Percentiles rank a stretch among this genome's conserved stretches.
These are phyloP conservation scores for Amphimedon queenslandica DNA, from an alignment of 37 sponge, comb jelly and placozoan species.

Conservation along the genomic window DNA sequence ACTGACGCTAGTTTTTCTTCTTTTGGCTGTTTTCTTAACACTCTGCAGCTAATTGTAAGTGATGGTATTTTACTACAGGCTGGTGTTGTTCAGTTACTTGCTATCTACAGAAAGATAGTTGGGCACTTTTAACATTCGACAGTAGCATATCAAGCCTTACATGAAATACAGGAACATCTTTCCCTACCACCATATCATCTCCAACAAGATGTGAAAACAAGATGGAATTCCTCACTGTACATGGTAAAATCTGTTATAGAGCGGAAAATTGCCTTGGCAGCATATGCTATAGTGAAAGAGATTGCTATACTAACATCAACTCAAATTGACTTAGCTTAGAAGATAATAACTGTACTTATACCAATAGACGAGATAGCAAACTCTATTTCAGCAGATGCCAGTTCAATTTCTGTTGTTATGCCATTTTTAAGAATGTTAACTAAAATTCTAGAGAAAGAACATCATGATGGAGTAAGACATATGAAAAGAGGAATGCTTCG, in stretches of 20 bases:
- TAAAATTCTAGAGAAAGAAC: too few species aligned
- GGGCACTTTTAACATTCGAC: conserved; percentile 32
- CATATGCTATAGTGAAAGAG: too few species aligned
- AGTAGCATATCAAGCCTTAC: background rate
- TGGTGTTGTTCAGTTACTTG: conserved; percentile 15
- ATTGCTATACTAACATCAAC: too few species aligned
- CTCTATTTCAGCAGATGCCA: too few species aligned
- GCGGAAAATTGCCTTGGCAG: conserved; percentile 18
- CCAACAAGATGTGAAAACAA: background rate
- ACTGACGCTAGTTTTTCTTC: conserved; percentile 2
- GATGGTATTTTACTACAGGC: conserved; percentile 36
- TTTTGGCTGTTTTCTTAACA: conserved; percentile 37
- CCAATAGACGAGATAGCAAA: too few species aligned
- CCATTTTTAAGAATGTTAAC: too few species aligned
- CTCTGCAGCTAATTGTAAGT: conserved; percentile 24
- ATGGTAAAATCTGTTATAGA: conserved; percentile 7
- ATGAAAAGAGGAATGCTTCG: too few species aligned
- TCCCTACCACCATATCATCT: conserved; percentile 5
- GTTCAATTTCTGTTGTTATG: too few species aligned
- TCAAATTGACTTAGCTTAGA: too few species aligned
- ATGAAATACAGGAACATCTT: conserved; percentile 10
- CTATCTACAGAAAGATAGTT: conserved; percentile 32
- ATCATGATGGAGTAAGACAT: too few species aligned
- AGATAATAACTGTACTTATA: too few species aligned
- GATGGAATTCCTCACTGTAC: conserved; percentile 10